phyloP scores from a whole-genome alignment of 2,797 vertebrate genomes.

The Microhierax caerulescens region DNA sequence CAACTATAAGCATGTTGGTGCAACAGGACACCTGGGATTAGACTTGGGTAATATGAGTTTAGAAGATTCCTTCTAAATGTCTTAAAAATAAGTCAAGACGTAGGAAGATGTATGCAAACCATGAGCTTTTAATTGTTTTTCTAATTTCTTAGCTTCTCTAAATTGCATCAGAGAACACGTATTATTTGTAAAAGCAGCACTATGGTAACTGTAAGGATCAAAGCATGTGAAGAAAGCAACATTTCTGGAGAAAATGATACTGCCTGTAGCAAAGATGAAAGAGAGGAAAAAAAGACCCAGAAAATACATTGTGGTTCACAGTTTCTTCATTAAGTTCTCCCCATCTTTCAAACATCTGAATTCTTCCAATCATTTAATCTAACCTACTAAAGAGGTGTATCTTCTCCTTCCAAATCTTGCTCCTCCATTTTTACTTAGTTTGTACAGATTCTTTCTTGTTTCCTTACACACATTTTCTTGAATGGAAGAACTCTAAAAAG shows the following conservation, averaged over 20 bases:
- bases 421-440: not conserved
- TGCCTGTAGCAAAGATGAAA: not conserved
- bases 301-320: accelerated
- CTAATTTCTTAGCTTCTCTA: not conserved
- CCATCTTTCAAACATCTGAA: not conserved
- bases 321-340: not conserved
- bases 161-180: not conserved
- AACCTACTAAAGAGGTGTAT: not conserved
- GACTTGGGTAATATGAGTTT: not conserved
- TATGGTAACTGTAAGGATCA: not conserved
- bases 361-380: not conserved
- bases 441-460: not conserved
- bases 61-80: not conserved
- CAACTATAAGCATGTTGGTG: not conserved
- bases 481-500: not conserved
- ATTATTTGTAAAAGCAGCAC: not conserved
- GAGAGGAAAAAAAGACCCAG: accelerated
- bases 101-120: not conserved
- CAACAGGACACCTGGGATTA: not conserved
- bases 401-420: not conserved
- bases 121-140: not conserved
- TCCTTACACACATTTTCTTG: not conserved
- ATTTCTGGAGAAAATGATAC: not conserved
- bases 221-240: not conserved
- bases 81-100: not conserved